Conservation (phyloP, 2,113 vertebrate species). For the Onychostoma macrolepis region DNA sequence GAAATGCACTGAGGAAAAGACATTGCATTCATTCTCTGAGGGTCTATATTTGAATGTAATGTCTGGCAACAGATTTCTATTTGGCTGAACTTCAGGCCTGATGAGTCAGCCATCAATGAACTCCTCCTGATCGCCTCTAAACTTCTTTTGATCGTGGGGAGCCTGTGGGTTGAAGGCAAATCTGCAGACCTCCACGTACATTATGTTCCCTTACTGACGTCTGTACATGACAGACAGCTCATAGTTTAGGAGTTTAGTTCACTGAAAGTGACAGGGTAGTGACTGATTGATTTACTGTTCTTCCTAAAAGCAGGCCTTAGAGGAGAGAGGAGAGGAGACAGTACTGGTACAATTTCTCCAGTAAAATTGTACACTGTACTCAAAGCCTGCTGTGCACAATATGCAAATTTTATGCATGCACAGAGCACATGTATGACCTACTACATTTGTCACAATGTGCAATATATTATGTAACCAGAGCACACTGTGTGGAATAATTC, state of each 20-base stretch:
- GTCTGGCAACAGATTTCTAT: slow-evolving; percentile 22
- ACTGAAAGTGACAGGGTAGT: neutral
- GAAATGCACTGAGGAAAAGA: neutral
- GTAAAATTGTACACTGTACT: neutral
- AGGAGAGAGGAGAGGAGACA: neutral
- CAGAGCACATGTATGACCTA: neutral
- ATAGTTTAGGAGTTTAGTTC: slow-evolving; percentile 6
- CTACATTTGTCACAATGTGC: slow-evolving; percentile 14
- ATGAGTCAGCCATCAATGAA: slow-evolving; percentile 13
- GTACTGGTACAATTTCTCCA: neutral
- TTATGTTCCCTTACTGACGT: slow-evolving; percentile 20
- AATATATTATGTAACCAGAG: neutral
- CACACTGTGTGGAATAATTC: neutral
- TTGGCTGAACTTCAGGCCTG: slow-evolving; percentile 15
- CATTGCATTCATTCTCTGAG: neutral
- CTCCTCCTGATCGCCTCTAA: slow-evolving; percentile 23
- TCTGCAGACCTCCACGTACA: neutral
- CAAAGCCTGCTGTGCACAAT: neutral
- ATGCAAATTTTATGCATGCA: neutral
- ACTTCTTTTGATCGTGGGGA: neutral
- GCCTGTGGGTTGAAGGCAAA: slow-evolving; percentile 33
- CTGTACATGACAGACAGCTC: slow-evolving; percentile 31
- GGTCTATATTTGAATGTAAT: slow-evolving; percentile 7
- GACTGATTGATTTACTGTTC: neutral
- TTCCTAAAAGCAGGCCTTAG: neutral